Evolutionary conservation across 2,888 invertebrate genomes (phyloP), one percentile per base, ranked within the genome.

Genomic region (Maniola hyperantus): DNA sequence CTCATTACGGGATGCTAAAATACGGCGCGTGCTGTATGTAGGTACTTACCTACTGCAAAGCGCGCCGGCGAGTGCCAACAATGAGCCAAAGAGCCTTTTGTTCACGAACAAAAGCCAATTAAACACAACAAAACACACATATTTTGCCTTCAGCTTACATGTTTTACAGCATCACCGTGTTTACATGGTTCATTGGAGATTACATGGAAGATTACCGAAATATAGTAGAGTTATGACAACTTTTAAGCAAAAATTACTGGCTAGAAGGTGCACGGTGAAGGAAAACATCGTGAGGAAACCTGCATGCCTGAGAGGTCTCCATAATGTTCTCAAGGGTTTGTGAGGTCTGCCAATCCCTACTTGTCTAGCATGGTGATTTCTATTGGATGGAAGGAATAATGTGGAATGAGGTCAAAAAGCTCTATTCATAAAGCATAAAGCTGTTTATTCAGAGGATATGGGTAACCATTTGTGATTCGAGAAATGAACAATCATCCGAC

Each of bases 11-110:
- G 5, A 5, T 20, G 11, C 20, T 50, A 26, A 50, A 50, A 5
- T 11, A 11, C 18, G 50, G 13, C 50, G 50, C 20, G 20, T 50
- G 48, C 48, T 18, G 48, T 8, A n/a, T n/a, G n/a, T n/a, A n/a
- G n/a, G n/a, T n/a, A n/a, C n/a, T n/a, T n/a, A 44, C 44, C 6
- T 8, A 11, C 44, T 1, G 36, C 54, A 10, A 1, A 8, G 54
- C 10, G 34, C 15, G 53, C 53, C 33, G 36, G 36, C 54, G 39
- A 11, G 39, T 11, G 18, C 39, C 18, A 39, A 55, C 55, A 54
- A 54, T 54, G 34, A 33, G 34, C 34, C n/a, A 10, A 15, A 54
- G 5, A 34, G 54, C 55, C 39, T 55, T 50, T 55, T 55, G 55
- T 55, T 55, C 36, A 2, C 18, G 39, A 36, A 55, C 55, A 39